phyloP scores from a whole-genome alignment of 1,140 invertebrate species.

The Drosophila ogumai region DNA sequence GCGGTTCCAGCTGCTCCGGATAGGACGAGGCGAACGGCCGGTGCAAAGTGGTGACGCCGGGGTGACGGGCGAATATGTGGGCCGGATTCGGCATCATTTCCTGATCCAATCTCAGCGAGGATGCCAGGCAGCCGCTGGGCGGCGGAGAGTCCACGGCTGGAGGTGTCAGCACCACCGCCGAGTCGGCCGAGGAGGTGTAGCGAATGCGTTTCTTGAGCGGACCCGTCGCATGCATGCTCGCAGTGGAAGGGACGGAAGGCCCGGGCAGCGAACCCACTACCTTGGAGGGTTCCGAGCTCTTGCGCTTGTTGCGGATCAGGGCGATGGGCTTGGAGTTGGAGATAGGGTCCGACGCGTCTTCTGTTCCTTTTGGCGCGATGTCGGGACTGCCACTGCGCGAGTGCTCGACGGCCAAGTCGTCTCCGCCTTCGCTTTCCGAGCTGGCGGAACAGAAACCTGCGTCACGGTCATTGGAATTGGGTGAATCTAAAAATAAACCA shows the following conservation, averaged over 20 bases:
- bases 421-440: slow-evolving; percentile 85
- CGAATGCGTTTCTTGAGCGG: slow-evolving; percentile 89
- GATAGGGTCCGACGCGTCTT: slow-evolving; percentile 87
- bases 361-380: slow-evolving; percentile 88
- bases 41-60: slow-evolving; percentile 82
- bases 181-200: slow-evolving; percentile 78
- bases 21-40: slow-evolving; percentile 66
- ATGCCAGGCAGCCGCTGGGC: slow-evolving; percentile 54
- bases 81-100: slow-evolving; percentile 78
- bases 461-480: slow-evolving; percentile 87
- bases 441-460: slow-evolving; percentile 90
- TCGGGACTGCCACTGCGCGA: slow-evolving; percentile 63
- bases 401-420: slow-evolving; percentile 85
- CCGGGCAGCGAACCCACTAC: slow-evolving; percentile 47
- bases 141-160: slow-evolving; percentile 66
- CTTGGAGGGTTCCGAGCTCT: slow-evolving; percentile 89
- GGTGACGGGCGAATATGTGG: slow-evolving; percentile 84
- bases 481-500: slow-evolving; percentile 76
- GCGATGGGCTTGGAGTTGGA: slow-evolving; percentile 86
- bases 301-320: slow-evolving; percentile 88
- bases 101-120: slow-evolving; percentile 84
- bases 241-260: slow-evolving; percentile 4
- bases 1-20: slow-evolving; percentile 73
- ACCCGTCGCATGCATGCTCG: slow-evolving; percentile 64
- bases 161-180: slow-evolving; percentile 65